Conservation (phyloP, 2,888 invertebrate species). For the Caenorhabditis parvicauda region DNA sequence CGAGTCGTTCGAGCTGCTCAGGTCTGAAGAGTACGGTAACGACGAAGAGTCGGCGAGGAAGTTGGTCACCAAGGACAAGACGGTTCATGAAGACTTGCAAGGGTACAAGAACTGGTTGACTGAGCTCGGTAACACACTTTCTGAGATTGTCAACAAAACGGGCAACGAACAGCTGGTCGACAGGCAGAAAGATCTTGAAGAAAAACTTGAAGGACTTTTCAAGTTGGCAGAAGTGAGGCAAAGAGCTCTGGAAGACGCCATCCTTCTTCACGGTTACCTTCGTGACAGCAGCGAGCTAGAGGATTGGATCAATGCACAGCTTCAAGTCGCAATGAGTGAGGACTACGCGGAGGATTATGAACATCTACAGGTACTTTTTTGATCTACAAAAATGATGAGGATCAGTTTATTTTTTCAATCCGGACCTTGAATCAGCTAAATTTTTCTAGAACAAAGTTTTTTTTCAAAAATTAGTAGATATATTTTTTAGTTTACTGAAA, state of each 20-base stretch:
- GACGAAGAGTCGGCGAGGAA: conserved; percentile 88
- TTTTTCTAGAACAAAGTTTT: no score
- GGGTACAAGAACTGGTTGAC: conserved; percentile 51
- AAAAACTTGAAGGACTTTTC: conserved; percentile 43
- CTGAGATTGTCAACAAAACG: conserved; percentile 33
- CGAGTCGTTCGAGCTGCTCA: conserved; percentile 79
- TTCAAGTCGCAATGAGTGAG: conserved; percentile 82
- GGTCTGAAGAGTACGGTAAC: conserved; percentile 79
- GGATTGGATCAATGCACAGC: conserved; percentile 86
- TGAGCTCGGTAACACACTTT: conserved; percentile 36
- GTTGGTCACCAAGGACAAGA: conserved; percentile 89
- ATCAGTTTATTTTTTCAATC: no score
- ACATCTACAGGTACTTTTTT: no score
- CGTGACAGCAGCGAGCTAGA: conserved; percentile 76
- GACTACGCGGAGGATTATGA: conserved; percentile 86
- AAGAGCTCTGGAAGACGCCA: conserved; percentile 79
- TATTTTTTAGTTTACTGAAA: no score
- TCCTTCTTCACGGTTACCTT: conserved; percentile 86
- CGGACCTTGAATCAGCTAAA: no score
- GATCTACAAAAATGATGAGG: no score
- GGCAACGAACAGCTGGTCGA: no score
- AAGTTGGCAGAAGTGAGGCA: conserved; percentile 36
- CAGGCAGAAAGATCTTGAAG: conserved; percentile 50
- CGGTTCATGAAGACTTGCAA: conserved; percentile 64
- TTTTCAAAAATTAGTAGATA: no score